Evolutionary conservation across 1,140 invertebrate genomes (phyloP), one percentile per base, ranked within the genome.

Genomic region (Dryas iulia): DNA sequence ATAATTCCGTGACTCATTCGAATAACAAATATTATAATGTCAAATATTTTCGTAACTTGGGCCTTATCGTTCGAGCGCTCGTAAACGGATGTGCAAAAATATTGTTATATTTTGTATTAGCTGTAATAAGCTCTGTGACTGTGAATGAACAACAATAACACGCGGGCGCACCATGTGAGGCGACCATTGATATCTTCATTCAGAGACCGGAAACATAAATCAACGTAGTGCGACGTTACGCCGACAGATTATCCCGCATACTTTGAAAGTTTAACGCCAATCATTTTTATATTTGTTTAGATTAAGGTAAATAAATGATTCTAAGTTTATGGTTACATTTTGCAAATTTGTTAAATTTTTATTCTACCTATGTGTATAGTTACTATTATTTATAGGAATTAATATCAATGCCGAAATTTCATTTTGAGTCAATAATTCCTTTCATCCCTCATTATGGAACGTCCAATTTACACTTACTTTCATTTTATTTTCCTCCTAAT

Each of bases 161-260:
- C 66, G 73, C 69, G 72, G 67, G 62, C 75, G 73, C 66, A 69
- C 76, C 80, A 83, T 83, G 79, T 79, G 83, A 77, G 74, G 69
- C 77, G 78, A 73, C 77, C 84, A 84, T 84, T 89, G 84, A 89
- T 87, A 84, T 84, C 79, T 88, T 81, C 86, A 87, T 90, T 90
- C 85, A 86, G 71, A 71, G 64, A 82, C 81, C 82, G 87, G 87
- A 87, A 83, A 84, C 84, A 86, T 90, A 89, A 87, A 89, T 90
- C 85, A 90, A 77, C 78, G 78, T 81, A 75, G 69, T 69, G 78
- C 78, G 79, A 78, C 82, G 78, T 70, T 69, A 70, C 73, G 58
- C 74, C 66, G 28, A 56, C 47, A 61, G 56, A 70, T 70, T 65
- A 64, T 66, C 67, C 56, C 59, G 58, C 59, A 67, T 39, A 67